Evolutionary conservation across 2,113 vertebrate species (phyloP).

Genomic region (Pterocles orientalis): DNA sequence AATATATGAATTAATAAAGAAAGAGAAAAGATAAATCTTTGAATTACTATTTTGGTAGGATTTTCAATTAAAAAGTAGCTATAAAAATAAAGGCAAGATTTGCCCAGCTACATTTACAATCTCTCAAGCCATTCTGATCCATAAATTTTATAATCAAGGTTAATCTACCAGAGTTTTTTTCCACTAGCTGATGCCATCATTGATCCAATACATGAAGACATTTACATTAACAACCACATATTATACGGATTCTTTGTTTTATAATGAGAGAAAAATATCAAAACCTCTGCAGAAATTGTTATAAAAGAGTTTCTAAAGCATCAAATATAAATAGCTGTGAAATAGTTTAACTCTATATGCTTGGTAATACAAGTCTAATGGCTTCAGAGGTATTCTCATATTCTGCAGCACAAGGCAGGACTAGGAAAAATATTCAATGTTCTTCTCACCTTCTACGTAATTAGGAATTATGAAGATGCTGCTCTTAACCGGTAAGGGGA

Average conservation of each 20-base stretch:
- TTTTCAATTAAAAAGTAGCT: slow-evolving; percentile 13
- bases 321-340: background rate
- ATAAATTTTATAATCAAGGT: slow-evolving; percentile 28
- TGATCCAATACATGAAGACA: background rate
- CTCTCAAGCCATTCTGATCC: background rate
- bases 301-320: background rate
- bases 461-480: background rate
- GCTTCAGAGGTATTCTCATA: background rate
- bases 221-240: slow-evolving; percentile 28
- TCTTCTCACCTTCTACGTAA: background rate
- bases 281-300: background rate
- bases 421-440: background rate
- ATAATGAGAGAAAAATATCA: background rate
- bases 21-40: background rate
- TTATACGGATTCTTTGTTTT: background rate
- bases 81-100: slow-evolving; percentile 14
- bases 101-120: background rate
- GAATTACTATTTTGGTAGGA: background rate
- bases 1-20: background rate
- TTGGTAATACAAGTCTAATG: background rate
- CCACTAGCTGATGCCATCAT: background rate
- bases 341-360: background rate
- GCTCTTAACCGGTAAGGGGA: background rate
- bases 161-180: slow-evolving; percentile 31
- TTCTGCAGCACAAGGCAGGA: background rate